Evolutionary conservation across 2,888 invertebrate species (phyloP).

Genomic region (Phlogophora meticulosa): DNA sequence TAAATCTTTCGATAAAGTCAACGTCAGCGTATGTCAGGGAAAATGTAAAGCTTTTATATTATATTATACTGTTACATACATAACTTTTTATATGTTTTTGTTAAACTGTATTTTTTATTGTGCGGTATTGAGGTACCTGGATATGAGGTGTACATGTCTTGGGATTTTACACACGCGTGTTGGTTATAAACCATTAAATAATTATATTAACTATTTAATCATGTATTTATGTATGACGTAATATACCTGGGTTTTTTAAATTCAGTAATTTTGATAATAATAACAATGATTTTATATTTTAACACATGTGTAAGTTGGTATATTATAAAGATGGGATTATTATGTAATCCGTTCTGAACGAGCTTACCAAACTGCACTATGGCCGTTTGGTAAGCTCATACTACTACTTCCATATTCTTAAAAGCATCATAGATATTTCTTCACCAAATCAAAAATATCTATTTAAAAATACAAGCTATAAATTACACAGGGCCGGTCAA

Average conservation of each 20-base stretch:
- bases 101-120: slow-evolving; percentile 36
- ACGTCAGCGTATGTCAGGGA: slow-evolving; percentile 43
- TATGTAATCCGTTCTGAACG: background rate
- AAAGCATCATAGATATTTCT: slow-evolving; percentile 3
- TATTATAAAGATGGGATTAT: background rate
- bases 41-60: slow-evolving; percentile 26
- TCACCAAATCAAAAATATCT: slow-evolving; percentile 12
- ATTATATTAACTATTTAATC: slow-evolving; percentile 27
- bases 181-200: slow-evolving; percentile 18
- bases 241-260: slow-evolving; percentile 4
- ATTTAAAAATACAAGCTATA: background rate
- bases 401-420: background rate
- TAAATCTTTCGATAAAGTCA: slow-evolving; percentile 40
- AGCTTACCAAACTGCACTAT: background rate
- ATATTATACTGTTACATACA: background rate
- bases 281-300: no score
- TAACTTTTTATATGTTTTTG: background rate
- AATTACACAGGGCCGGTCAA: slow-evolving; percentile 27
- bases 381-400: background rate
- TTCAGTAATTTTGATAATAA: background rate
- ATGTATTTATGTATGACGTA: slow-evolving; percentile 55
- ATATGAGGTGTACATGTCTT: slow-evolving; percentile 42
- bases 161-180: slow-evolving; percentile 27
- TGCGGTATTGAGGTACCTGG: slow-evolving; percentile 41
- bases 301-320: background rate